Evolutionary conservation across 2,888 invertebrate species (phyloP).

Genomic region (Ormyrus labotus): DNA sequence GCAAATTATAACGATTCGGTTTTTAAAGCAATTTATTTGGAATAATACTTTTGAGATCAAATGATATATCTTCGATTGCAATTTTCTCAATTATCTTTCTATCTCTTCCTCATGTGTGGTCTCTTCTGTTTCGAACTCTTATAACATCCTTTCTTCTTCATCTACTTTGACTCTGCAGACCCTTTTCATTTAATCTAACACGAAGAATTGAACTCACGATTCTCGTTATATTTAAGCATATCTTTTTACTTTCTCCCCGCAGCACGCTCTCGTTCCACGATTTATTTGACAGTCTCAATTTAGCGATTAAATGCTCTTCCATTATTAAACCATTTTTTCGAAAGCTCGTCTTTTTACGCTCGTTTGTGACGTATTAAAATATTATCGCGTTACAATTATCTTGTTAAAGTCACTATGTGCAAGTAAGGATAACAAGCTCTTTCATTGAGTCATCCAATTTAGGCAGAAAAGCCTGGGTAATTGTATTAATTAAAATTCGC

Average conservation of each 20-base stretch:
- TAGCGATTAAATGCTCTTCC: constrained; percentile 1
- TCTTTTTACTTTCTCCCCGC: constrained; percentile 38
- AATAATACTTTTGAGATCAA: constrained; percentile 2
- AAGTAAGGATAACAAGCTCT: no score
- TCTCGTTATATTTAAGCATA: constrained; percentile 67
- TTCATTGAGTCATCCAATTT: no score
- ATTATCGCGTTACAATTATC: no score
- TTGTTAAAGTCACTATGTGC: no score
- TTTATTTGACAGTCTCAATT: constrained; percentile 7
- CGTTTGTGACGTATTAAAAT: no score
- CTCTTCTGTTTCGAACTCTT: constrained; percentile 20
- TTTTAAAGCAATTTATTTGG: background rate
- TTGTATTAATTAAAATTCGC: no score
- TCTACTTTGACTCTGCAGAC: constrained; percentile 41
- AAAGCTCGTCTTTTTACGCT: no score
- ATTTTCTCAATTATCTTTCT: constrained; percentile 34
- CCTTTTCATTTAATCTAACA: constrained; percentile 55
- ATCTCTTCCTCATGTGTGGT: constrained; percentile 32
- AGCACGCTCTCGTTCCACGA: constrained; percentile 10
- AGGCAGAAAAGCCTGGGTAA: no score
- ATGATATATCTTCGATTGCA: constrained; percentile 30
- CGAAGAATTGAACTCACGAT: constrained; percentile 64
- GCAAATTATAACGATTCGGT: background rate
- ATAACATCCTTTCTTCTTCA: background rate
- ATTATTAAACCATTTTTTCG: background rate